These are phyloP conservation scores for Zingel zingel DNA, from an alignment of 2,113 vertebrate genomes.

Conservation along the genomic window DNA sequence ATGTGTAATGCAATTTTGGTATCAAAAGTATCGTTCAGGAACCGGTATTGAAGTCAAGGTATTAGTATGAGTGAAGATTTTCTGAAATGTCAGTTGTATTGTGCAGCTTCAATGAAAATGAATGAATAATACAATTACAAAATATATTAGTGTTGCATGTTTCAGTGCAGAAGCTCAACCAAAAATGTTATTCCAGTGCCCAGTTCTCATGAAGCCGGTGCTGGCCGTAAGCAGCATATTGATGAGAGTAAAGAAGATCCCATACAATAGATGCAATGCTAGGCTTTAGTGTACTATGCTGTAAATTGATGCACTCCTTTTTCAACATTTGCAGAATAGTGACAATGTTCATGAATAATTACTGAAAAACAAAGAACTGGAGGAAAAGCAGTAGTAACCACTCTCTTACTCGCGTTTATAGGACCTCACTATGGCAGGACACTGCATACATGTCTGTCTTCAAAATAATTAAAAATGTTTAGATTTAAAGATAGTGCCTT, in stretches of 20 bases:
- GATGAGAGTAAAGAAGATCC: neutral
- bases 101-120: neutral
- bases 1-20: too few species aligned
- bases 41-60: too few species aligned
- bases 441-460: neutral
- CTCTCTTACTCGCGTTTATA: neutral
- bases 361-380: neutral
- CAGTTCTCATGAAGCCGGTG: neutral
- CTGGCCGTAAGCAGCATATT: neutral
- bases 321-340: neutral
- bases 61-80: neutral
- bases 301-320: slow-evolving; percentile 1
- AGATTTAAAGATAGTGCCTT: neutral
- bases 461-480: neutral
- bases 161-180: neutral
- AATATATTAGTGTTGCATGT: neutral
- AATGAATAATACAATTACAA: neutral
- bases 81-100: neutral
- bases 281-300: neutral
- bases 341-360: neutral
- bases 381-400: neutral
- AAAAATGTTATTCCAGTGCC: neutral
- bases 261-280: neutral
- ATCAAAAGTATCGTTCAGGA: too few species aligned
- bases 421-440: neutral